Evolutionary conservation across 2,888 invertebrate genomes (phyloP).

Genomic region (Agriopis aurantiaria): DNA sequence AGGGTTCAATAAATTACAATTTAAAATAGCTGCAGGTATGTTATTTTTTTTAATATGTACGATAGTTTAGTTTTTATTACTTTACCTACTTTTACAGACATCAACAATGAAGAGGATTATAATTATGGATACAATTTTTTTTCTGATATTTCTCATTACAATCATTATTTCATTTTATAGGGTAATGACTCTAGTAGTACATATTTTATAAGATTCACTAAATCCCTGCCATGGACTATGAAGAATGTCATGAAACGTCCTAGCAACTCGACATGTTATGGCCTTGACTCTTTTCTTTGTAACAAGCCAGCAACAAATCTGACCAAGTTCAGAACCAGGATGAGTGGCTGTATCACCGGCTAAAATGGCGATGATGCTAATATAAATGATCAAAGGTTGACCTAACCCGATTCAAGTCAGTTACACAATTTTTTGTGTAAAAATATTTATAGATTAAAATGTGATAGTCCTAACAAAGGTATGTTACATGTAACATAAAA

Average conservation of each 20-base stretch:
- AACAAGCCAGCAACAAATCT: no score
- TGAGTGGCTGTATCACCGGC: background rate
- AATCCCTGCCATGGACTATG: background rate
- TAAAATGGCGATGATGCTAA: no score
- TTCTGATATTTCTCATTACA: background rate
- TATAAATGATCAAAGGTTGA: conserved; percentile 11
- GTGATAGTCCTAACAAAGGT: conserved; percentile 66
- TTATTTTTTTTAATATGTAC: conserved; percentile 56
- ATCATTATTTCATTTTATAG: background rate
- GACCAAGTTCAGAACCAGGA: background rate
- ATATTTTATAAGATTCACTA: background rate
- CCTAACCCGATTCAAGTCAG: conserved; percentile 41
- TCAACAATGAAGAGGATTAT: background rate
- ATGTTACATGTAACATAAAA: conserved; percentile 58
- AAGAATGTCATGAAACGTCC: background rate
- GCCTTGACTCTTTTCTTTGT: no score
- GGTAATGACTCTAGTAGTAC: background rate
- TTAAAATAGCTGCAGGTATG: conserved; percentile 59
- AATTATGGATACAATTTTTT: background rate
- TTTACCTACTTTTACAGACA: background rate
- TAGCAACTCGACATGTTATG: no score
- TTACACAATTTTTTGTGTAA: conserved; percentile 14
- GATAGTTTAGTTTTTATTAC: conserved; percentile 75
- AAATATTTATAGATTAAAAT: conserved; percentile 65
- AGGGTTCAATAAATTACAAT: conserved; percentile 29